Conservation (phyloP, 1,140 invertebrate genomes). For the Orchestia grillus region DNA sequence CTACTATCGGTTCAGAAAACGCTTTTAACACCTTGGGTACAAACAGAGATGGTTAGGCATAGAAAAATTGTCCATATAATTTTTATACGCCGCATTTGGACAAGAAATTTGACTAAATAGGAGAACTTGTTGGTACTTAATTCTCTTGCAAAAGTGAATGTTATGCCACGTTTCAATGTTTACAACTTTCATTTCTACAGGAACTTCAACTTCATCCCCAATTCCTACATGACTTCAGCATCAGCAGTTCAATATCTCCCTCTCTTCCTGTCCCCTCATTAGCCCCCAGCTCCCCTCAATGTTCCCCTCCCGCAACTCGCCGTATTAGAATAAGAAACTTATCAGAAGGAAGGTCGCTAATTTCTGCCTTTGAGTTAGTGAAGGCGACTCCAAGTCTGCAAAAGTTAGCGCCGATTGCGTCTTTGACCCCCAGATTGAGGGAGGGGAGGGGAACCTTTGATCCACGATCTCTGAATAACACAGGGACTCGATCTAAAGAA, state of each 20-base stretch:
- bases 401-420: slow-evolving; percentile 33
- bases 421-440: not conserved
- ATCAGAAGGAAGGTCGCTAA: slow-evolving; percentile 3
- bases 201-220: not conserved
- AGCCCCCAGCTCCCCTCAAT: not conserved
- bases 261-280: not conserved
- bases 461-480: slow-evolving; percentile 7
- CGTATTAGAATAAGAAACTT: slow-evolving; percentile 53
- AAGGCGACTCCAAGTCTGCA: not conserved
- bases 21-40: too few species aligned
- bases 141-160: not conserved
- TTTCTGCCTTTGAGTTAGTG: slow-evolving; percentile 53
- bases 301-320: not conserved
- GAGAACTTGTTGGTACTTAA: not conserved
- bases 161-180: not conserved
- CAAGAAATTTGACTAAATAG: not conserved
- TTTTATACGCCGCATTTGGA: not conserved
- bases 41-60: too few species aligned
- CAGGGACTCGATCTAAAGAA: slow-evolving; percentile 7
- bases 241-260: not conserved
- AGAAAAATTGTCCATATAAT: not conserved
- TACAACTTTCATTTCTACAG: not conserved
- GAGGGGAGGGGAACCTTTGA: not conserved
- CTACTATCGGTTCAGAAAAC: too few species aligned
- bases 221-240: not conserved